Base-by-base conservation (phyloP, 2,888 invertebrate genomes). In the Brenthis ino region DNA sequence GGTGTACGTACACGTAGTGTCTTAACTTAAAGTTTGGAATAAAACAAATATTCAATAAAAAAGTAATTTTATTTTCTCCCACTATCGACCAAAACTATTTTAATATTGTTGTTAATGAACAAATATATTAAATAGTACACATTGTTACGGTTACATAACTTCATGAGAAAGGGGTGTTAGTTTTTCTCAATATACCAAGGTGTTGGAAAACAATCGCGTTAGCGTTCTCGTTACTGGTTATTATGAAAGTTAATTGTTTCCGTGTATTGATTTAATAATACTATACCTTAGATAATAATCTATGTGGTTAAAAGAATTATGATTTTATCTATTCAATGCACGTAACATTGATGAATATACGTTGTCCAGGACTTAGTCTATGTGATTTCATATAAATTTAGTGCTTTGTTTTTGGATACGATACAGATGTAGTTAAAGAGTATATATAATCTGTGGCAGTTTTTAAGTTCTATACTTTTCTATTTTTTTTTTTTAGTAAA, bases 131-230 rank as follows among this genome's bases (percentile, higher is more conserved):
- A 1, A 16, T 28, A 43, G 37, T 37, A 37, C 37, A 6, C 37
- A 51, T 53, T 14, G 20, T n/a, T 37, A 8, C 13, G 11, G 61
- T 67, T 61, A 60, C 37, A 54, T 67, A 55, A 67, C 60, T 50
- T 61, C 61, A 48, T 67, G 67, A 61, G 67, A 67, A 67, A 65
- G 48, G 60, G 54, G 54, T 55, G 37, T 55, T 20, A 56, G 37
- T 63, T 61, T 63, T 63, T 48, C 33, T 60, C 56, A 63, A 56
- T 56, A 61, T 56, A 57, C 50, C 28, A 33, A 61, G 61, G 67
- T 67, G 50, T 50, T 51, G n/a, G 56, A 61, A 56, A 54, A 63
- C 61, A 63, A 63, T 67, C 48, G 60, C 47, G 48, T 47, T 61
- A 56, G 43, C n/a, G 53, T 56, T 57, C 61, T 61, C 28, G 60